phyloP scores from a whole-genome alignment of 2,797 vertebrate genomes.

The Peromyscus attwateri region DNA sequence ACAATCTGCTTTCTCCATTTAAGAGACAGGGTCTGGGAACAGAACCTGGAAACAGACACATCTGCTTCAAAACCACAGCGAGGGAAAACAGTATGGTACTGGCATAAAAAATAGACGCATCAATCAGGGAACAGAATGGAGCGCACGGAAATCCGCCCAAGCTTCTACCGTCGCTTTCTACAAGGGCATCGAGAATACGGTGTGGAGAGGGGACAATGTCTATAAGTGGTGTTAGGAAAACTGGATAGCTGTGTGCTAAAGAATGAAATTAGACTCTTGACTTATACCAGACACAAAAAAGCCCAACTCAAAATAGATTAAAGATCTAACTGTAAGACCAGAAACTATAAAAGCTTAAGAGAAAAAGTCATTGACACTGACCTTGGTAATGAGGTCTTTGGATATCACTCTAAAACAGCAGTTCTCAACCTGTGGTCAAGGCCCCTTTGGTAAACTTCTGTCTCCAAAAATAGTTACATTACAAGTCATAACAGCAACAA shows the following conservation, averaged over 20 bases:
- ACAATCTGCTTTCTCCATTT: constrained; percentile 19
- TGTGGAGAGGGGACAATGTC: not conserved
- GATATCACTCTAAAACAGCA: not conserved
- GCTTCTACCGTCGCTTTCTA: not conserved
- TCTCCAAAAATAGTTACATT: not conserved
- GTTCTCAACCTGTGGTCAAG: not conserved
- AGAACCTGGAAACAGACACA: not conserved
- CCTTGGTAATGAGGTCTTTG: not conserved
- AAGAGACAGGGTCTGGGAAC: constrained; percentile 31
- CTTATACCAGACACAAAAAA: not conserved
- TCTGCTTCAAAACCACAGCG: constrained; percentile 57
- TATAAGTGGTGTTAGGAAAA: not conserved
- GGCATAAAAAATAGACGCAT: constrained; percentile 48
- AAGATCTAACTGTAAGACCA: not conserved
- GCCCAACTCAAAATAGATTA: constrained; percentile 22
- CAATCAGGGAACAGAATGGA: not conserved
- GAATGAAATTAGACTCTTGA: constrained; percentile 1
- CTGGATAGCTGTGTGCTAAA: not conserved
- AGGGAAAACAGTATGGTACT: constrained; percentile 35
- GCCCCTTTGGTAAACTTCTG: not conserved
- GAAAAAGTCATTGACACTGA: not conserved
- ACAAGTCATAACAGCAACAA: not conserved
- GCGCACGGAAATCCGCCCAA: not conserved
- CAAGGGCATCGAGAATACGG: not conserved
- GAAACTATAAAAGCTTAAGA: not conserved